These are phyloP conservation scores for Rhagonycha fulva DNA, from an alignment of 2,888 invertebrate species.

Conservation along the genomic window DNA sequence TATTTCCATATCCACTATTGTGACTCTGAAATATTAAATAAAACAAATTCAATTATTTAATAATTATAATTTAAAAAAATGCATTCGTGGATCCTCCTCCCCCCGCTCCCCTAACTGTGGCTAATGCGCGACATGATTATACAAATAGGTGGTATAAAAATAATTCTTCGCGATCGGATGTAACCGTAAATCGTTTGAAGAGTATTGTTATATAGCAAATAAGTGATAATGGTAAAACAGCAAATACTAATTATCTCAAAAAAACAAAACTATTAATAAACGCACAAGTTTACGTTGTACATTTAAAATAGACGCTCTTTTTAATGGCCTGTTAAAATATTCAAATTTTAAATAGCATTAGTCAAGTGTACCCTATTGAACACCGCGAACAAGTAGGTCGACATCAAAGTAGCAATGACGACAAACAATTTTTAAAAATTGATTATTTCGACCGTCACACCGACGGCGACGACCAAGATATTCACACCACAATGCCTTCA, in stretches of 20 bases:
- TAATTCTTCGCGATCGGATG: neutral
- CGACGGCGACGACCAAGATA: neutral
- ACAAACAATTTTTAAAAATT: neutral
- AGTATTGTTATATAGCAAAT: neutral
- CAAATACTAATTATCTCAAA: neutral
- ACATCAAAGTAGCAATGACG: neutral
- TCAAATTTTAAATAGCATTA: neutral
- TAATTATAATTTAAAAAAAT: too few relatives aligned
- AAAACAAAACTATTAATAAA: neutral
- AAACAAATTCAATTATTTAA: neutral
- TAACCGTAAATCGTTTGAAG: neutral
- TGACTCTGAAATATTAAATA: slow-evolving; percentile 45
- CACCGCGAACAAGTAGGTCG: neutral
- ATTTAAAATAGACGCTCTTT: slow-evolving; percentile 1
- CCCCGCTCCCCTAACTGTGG: too few relatives aligned
- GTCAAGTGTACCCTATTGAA: neutral
- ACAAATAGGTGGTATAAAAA: neutral
- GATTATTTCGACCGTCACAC: neutral
- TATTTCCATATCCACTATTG: slow-evolving; percentile 45
- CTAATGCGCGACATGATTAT: too few relatives aligned
- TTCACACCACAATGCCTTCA: neutral
- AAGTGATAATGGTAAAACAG: neutral
- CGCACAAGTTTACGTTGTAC: neutral
- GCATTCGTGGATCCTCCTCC: too few relatives aligned
- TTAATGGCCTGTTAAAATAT: slow-evolving; percentile 2